Base-by-base conservation (phyloP, 2,113 vertebrate species). In the Odontophorus gujanensis region DNA sequence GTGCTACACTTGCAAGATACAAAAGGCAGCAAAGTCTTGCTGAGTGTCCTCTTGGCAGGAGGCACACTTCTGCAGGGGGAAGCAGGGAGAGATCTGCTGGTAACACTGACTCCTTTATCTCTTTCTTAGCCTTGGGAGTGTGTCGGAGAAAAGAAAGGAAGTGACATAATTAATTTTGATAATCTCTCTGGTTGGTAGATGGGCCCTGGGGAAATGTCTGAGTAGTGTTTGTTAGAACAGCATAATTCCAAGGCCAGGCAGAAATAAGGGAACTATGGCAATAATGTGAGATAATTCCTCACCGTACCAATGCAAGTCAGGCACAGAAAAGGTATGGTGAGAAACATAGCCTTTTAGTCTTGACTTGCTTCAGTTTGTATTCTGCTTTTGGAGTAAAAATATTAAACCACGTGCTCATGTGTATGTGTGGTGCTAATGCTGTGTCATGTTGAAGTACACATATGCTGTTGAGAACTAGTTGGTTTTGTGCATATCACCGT, bases 131-230 rank as follows among this genome's bases (percentile, higher is more conserved):
- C 55, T 80, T 80, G 68, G 2, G 50, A 87, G 17, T 28, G 20
- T 47, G 57, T 58, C 93, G 68, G 65, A 87, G 61, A 74, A 88
- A 71, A 83, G 76, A 88, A 72, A 88, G 92, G 93, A 95, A 94
- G 88, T 96, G 85, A 93, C 82, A 90, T 95, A 89, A 89, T 77
- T 85, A 72, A 78, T 75, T 92, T 32, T 58, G 85, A 87, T 93
- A 94, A 90, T 91, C 47, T 93, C 74, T 90, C 81, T 4, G 2
- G 34, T 85, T 91, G 85, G 89, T 87, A 82, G 78, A 66, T 51
- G 55, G 43, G 81, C 45, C 91, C 87, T 85, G 7, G 25, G 47
- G 89, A 83, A 82, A 93, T 69, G 76, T 74, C 25, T 40, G 34
- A 80, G 55, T 24, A 66, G 8, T 9, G 8, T 59, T 82, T 66